Base-by-base conservation (phyloP, 2,113 vertebrate genomes). In the Aegotheles bennettii region DNA sequence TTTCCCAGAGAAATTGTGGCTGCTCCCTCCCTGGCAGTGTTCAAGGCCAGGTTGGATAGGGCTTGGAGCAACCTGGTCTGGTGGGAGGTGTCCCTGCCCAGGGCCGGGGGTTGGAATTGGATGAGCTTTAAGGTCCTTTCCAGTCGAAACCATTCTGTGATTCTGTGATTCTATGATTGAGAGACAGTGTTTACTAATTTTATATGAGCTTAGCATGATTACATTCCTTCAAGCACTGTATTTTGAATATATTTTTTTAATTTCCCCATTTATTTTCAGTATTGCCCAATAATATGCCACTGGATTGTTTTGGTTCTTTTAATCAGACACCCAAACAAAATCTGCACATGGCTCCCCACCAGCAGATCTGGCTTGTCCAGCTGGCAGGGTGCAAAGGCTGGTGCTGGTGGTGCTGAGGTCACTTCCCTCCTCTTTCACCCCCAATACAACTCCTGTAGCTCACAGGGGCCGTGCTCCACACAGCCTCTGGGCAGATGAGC, bases 391-490 rank as follows among this genome's bases (percentile, higher is more conserved):
- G 5, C 5, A 16, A 54, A 38, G 43, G 8, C n/a, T n/a, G 25
- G 85, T 40, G 33, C 74, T 38, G 56, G 4, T 19, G 64, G 47
- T 67, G 64, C 83, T 43, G 60, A 93, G 33, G 21, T 74, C 11
- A 4, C 20, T 65, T 92, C 47, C 54, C n/a, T 54, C 8, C 67
- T 54, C 47, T 33, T 50, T 60, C 43, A 61, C 18, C 63, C 18
- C 8, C 36, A 5, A 29, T 61, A 23, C 6, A 33, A 15, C 31
- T 88, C 42, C 67, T 42, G 67, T 2, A 73, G 24, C 42, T 45
- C 50, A 24, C 16, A 43, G 0, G 1, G 7, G 29, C 56, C 3
- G 2, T 0, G 0, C 11, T 71, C 31, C 1, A 2, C 0, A 0
- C 47, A 54, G 23, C 16, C 48, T 88, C 60, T 26, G 21, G 14